Percentiles rank a stretch among this genome's conserved stretches.
These are phyloP conservation scores for Brachionus plicatilis DNA, from an alignment of 1,140 invertebrate genomes.

Conservation along the genomic window DNA sequence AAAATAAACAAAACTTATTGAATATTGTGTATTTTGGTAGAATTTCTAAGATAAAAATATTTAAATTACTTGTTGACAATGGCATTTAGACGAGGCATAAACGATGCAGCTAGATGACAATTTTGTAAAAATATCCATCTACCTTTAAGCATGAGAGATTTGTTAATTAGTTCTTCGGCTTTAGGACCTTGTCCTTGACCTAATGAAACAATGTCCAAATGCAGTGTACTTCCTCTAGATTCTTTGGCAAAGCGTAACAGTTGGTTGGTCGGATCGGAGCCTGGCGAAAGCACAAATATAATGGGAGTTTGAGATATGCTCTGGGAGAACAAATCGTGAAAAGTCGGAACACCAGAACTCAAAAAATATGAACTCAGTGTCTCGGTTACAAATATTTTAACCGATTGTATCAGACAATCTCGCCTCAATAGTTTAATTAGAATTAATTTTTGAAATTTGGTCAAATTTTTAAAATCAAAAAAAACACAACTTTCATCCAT, in stretches of 20 bases:
- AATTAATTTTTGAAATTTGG: slow-evolving; percentile 49
- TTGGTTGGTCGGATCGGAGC: slow-evolving; percentile 51
- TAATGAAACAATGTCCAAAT: slow-evolving; percentile 55
- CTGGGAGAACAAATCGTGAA: slow-evolving; percentile 52
- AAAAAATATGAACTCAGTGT: slow-evolving; percentile 48
- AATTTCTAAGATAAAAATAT: not conserved
- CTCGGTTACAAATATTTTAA: slow-evolving; percentile 48
- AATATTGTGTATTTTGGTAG: too few species aligned
- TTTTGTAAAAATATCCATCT: slow-evolving; percentile 71
- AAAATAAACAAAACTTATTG: too few species aligned
- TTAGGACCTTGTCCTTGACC: slow-evolving; percentile 58
- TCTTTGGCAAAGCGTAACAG: slow-evolving; percentile 54
- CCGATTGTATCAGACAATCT: slow-evolving; percentile 46
- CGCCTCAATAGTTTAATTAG: slow-evolving; percentile 49
- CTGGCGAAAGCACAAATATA: slow-evolving; percentile 54
- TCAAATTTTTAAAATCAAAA: slow-evolving; percentile 12
- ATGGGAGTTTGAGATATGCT: slow-evolving; percentile 49
- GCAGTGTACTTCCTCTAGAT: slow-evolving; percentile 48
- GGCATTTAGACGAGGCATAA: slow-evolving; percentile 52
- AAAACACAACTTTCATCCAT: not conserved
- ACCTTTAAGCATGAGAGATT: slow-evolving; percentile 50
- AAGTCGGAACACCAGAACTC: slow-evolving; percentile 44
- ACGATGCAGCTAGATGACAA: slow-evolving; percentile 71
- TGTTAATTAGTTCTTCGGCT: slow-evolving; percentile 55
- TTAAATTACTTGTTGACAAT: slow-evolving; percentile 23